phyloP scores from a whole-genome alignment of 2,113 vertebrate species.

The Merops nubicus region DNA sequence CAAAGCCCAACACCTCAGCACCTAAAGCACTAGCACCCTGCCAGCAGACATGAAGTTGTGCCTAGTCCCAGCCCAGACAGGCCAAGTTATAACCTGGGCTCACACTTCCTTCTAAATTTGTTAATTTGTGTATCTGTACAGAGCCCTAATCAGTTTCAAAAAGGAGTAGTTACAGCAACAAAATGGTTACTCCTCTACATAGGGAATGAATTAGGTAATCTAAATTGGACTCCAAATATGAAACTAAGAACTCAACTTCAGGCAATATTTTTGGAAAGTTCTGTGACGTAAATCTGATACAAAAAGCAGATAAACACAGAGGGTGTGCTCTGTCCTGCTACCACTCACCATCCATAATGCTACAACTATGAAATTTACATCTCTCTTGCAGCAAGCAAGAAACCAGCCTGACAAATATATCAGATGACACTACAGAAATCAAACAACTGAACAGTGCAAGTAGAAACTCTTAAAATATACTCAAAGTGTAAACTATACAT shows the following conservation, averaged over 20 bases:
- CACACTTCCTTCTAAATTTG: not conserved
- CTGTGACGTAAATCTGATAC: not conserved
- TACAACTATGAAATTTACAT: not conserved
- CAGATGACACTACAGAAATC: not conserved
- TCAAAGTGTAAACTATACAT: not conserved
- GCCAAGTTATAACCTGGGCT: not conserved
- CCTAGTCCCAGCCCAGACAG: not conserved
- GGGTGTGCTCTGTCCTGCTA: not conserved
- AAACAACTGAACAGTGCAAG: not conserved
- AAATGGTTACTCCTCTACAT: not conserved
- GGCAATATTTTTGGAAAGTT: not conserved
- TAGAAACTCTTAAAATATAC: not conserved
- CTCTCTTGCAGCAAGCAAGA: not conserved
- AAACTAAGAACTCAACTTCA: not conserved
- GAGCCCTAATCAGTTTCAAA: no score
- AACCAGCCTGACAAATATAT: accelerated
- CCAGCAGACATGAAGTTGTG: not conserved
- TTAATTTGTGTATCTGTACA: not conserved
- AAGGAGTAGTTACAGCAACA: not conserved
- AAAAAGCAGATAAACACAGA: not conserved
- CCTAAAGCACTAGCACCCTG: not conserved
- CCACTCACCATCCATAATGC: not conserved
- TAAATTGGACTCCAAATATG: not conserved
- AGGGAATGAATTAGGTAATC: not conserved
- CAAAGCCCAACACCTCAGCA: not conserved